phyloP scores from a whole-genome alignment of 2,888 invertebrate genomes.

The Pyralis farinalis region DNA sequence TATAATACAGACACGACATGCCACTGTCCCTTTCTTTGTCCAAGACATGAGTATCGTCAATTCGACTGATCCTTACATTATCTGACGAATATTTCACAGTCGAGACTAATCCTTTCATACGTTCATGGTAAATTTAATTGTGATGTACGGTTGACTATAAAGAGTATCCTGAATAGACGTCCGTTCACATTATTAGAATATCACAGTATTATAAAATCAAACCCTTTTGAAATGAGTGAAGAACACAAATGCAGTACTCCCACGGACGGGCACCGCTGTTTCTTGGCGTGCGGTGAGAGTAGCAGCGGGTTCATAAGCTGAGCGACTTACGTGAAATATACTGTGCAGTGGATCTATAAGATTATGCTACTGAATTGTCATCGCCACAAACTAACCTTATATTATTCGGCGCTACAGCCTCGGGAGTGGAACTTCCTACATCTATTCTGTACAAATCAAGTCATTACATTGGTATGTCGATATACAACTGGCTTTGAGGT shows the following conservation, averaged over 20 bases:
- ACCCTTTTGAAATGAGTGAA: constrained; percentile 58
- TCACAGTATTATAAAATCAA: constrained; percentile 56
- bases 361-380: neutral
- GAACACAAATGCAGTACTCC: constrained; percentile 52
- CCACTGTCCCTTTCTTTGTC: no score
- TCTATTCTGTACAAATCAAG: no score
- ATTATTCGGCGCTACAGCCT: no score
- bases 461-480: no score
- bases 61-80: no score
- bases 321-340: neutral
- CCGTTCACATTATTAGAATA: constrained; percentile 37
- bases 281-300: constrained; percentile 8
- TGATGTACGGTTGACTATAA: constrained; percentile 32
- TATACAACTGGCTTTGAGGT: no score
- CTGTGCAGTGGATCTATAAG: neutral
- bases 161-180: constrained; percentile 39
- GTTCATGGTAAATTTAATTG: constrained; percentile 10
- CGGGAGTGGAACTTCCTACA: no score
- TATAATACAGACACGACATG: no score
- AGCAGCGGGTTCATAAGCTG: constrained; percentile 4
- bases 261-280: constrained; percentile 27
- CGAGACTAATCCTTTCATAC: constrained; percentile 3
- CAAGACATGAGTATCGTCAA: no score
- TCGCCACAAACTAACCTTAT: no score
- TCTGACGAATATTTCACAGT: neutral